phyloP scores from a whole-genome alignment of 2,888 invertebrate species.

The Hirudinaria manillensis region DNA sequence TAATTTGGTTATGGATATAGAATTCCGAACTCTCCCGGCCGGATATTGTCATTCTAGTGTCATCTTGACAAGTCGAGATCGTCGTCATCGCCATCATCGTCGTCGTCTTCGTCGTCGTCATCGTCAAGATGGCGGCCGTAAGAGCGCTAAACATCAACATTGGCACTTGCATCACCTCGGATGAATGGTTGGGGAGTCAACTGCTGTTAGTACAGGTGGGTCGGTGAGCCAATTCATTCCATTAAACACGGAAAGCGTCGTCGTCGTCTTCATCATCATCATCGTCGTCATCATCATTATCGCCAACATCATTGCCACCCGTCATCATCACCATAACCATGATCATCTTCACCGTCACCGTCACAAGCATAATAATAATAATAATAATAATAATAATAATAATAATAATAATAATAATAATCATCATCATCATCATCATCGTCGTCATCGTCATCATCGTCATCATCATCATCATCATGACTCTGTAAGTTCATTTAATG shows the following conservation, averaged over 20 bases:
- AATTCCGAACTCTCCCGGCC: conserved; percentile 12
- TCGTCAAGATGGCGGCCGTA: background rate
- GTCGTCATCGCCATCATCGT: conserved; percentile 16
- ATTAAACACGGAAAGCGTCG: background rate
- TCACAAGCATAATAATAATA: conserved; percentile 15
- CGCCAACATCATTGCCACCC: background rate
- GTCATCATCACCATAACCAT: conserved; percentile 25
- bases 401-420: too few relatives aligned
- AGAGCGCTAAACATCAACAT: background rate
- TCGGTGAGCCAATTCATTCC: too few relatives aligned
- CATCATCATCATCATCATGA: conserved; percentile 1
- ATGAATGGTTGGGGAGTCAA: conserved; percentile 27
- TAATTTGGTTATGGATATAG: conserved; percentile 7
- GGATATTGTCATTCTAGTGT: background rate
- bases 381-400: too few relatives aligned
- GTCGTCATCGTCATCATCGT: background rate
- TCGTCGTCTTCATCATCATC: conserved; percentile 18
- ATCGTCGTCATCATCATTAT: background rate
- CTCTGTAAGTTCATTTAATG: background rate
- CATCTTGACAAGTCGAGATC: background rate
- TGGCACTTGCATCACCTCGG: background rate
- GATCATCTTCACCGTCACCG: conserved; percentile 29
- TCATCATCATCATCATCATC: conserved; percentile 30
- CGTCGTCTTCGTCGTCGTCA: conserved; percentile 1
- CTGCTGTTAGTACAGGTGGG: conserved; percentile 38